Percentiles rank a stretch among this genome's conserved stretches.
Evolutionary conservation across 2,888 invertebrate genomes (phyloP).

Genomic region (Therioaphis trifolii): DNA sequence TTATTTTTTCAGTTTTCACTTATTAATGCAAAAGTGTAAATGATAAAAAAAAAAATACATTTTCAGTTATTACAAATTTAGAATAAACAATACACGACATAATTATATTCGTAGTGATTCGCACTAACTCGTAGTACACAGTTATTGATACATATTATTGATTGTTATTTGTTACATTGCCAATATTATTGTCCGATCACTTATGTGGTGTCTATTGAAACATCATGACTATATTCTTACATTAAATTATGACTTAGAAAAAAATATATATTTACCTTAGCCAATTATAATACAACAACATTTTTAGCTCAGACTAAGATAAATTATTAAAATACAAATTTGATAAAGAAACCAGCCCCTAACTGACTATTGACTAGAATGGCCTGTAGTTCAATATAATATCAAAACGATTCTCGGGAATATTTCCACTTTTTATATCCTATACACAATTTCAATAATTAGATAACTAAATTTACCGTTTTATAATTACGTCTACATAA

Average conservation of each 20-base stretch:
- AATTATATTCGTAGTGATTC: background rate
- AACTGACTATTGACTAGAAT: slow-evolving; percentile 61
- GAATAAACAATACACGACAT: background rate
- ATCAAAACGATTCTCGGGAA: slow-evolving; percentile 26
- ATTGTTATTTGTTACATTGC: background rate
- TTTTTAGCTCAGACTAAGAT: slow-evolving; percentile 23
- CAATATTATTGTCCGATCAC: slow-evolving; percentile 30
- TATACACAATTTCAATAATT: slow-evolving; percentile 25
- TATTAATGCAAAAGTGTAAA: slow-evolving; percentile 9
- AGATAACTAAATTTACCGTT: slow-evolving; percentile 34
- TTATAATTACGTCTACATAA: slow-evolving; percentile 50
- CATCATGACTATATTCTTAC: slow-evolving; percentile 49
- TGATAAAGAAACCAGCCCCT: slow-evolving; percentile 46
- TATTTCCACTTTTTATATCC: background rate
- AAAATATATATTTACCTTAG: background rate
- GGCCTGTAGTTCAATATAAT: slow-evolving; percentile 36
- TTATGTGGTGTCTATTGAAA: background rate
- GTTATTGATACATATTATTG: background rate
- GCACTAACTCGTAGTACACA: slow-evolving; percentile 31
- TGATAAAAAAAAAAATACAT: slow-evolving; percentile 1
- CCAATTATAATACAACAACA: slow-evolving; percentile 22
- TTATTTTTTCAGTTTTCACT: slow-evolving; percentile 26
- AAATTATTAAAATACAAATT: slow-evolving; percentile 40
- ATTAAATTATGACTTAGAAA: slow-evolving; percentile 61
- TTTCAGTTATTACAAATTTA: slow-evolving; percentile 29